Base-by-base conservation (phyloP, 1,140 invertebrate genomes). In the Drosophila triauraria region DNA sequence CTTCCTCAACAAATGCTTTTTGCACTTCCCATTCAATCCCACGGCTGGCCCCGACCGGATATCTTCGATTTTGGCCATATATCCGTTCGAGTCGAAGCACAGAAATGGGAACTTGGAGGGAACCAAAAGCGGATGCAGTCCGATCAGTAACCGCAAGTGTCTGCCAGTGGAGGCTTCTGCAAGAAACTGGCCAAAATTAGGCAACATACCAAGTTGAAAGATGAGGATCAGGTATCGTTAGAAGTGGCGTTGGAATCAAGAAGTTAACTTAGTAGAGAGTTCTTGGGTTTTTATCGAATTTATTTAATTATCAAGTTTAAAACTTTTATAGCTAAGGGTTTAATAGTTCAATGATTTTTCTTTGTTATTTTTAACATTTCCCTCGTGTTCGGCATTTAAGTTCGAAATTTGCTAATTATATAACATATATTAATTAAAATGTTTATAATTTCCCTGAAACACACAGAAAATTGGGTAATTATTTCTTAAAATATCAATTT, bases 61-160 rank as follows among this genome's bases (percentile, higher is more conserved):
- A 87, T 86, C 83, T 86, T 76, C 83, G 83, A 86, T 86, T 86
- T 86, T 77, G 75, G 64, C 51, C 75, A 82, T 86, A 85, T 86
- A 86, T 87, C 83, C 83, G 83, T 40, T 87, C 61, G 44, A 54
- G 30, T 53, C 30, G n/a, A 53, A 7, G 50, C 27, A 51, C 7
- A 58, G 32, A 35, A 40, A 30, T 17, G 40, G 53, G 54, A 12
- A 12, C 27, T 7, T 9, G 35, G 30, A 27, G 27, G 46, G 23
- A 9, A 13, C 17, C 53, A 25, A 43, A 25, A 59, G 46, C 58
- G 78, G 70, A 74, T 74, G 68, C 68, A 72, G 13, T 35, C 46
- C 17, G 67, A 47, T 70, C 67, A 56, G 25, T 47, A 82, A 85
- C 82, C 82, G 69, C 82, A 68, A 53, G 47, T 53, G 65, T 32